phyloP scores from a whole-genome alignment of 2,888 invertebrate species.

The Monopis laevigella region DNA sequence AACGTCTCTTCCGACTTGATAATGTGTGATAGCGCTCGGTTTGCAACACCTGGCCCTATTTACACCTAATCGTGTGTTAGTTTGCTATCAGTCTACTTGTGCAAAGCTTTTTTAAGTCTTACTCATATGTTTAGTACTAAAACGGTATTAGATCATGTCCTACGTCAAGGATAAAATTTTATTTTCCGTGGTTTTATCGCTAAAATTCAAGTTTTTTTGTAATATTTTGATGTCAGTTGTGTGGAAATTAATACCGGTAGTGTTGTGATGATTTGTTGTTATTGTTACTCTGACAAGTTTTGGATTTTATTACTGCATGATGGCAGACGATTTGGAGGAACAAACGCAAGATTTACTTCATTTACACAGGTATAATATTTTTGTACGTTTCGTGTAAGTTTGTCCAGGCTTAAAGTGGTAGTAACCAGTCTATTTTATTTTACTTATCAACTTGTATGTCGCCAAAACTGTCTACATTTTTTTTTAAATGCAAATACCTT shows the following conservation, averaged over 20 bases:
- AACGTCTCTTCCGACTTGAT: slow-evolving; percentile 3
- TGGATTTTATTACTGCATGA: neutral
- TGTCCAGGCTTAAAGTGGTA: too few relatives aligned
- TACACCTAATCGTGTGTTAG: slow-evolving; percentile 31
- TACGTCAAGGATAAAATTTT: slow-evolving; percentile 14
- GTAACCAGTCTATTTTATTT: too few relatives aligned
- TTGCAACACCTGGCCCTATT: slow-evolving; percentile 50
- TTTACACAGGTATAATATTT: slow-evolving; percentile 1
- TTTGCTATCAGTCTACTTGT: slow-evolving; percentile 28
- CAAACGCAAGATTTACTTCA: slow-evolving; percentile 8
- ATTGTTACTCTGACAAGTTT: neutral
- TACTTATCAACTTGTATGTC: too few relatives aligned
- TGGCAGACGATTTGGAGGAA: slow-evolving; percentile 2
- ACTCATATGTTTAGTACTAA: slow-evolving; percentile 13
- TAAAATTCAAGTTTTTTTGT: slow-evolving; percentile 3
- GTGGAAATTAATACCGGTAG: neutral
- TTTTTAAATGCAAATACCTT: too few relatives aligned
- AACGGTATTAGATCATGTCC: slow-evolving; percentile 1
- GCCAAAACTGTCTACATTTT: too few relatives aligned
- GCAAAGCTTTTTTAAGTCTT: slow-evolving; percentile 13
- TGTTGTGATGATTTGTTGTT: neutral
- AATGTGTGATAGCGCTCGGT: slow-evolving; percentile 21
- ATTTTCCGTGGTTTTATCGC: slow-evolving; percentile 17
- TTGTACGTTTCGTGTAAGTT: too few relatives aligned
- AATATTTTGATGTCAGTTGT: neutral